Evolutionary conservation across 2,888 invertebrate species (phyloP), one percentile per base, ranked within the genome.

Genomic region (Caenorhabditis doughertyi): DNA sequence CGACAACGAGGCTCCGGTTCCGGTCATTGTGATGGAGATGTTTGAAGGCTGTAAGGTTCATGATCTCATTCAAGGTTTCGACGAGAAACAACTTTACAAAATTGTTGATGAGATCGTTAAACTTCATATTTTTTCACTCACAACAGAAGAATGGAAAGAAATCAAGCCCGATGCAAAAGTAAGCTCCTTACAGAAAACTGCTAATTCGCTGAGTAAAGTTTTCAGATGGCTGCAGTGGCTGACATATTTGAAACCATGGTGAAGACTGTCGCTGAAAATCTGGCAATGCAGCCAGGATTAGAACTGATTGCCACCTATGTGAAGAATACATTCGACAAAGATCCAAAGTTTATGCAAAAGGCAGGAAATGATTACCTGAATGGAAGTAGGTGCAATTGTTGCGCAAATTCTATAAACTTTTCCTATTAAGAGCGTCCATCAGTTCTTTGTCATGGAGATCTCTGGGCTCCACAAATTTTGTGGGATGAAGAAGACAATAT

Each of bases 401-500:
- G n/a, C n/a, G n/a, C n/a, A n/a, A n/a, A n/a, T n/a, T n/a, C n/a
- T n/a, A n/a, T n/a, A n/a, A n/a, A n/a, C n/a, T n/a, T n/a, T n/a
- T n/a, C n/a, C n/a, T n/a, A n/a, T n/a, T n/a, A n/a, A 89, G 90
- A 86, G 23, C 80, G 87, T 55, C 68, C 77, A 25, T 64, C 88
- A 1, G 86, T 87, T 0, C 39, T 89, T 32, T 85, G 84, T 9
- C 90, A 90, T 60, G 87, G 87, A 16, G 90, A 90, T 60, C 80
- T 90, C 25, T 90, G 90, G 90, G 77, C 88, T 25, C 85, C 90
- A 18, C 90, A 90, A 68, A 85, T 90, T 39, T 71, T 90, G 8
- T 90, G 88, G 88, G 79, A 81, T 21, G 74, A 72, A 42, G 81
- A 89, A 27, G 80, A 86, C 49, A 70, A 86, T 51, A 60, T 90